A percentile compares a stretch with the other conserved stretches of the same genome.
Evolutionary conservation across 2,113 vertebrate species (phyloP).

Genomic region (Cyanistes caeruleus): DNA sequence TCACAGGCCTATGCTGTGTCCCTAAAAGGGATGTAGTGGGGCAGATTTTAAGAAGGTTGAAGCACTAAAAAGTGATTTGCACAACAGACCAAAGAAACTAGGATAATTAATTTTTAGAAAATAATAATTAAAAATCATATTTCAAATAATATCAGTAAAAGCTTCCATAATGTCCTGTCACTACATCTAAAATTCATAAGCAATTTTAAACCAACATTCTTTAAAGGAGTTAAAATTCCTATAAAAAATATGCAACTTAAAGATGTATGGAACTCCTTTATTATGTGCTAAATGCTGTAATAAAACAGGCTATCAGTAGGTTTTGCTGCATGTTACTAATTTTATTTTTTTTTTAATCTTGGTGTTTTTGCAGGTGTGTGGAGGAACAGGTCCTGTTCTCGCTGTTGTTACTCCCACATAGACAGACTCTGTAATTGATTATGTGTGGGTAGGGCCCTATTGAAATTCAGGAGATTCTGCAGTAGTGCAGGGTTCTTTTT

Average conservation of each 20-base stretch:
- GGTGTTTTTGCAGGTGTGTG: constrained; percentile 65
- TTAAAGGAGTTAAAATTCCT: constrained; percentile 10
- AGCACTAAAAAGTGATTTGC: background rate
- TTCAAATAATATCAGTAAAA: background rate
- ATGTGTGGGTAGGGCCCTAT: constrained; percentile 53
- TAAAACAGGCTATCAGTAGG: constrained; percentile 11
- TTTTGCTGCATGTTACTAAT: constrained; percentile 50
- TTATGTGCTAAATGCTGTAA: constrained; percentile 25
- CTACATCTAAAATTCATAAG: background rate
- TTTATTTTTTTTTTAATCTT: background rate
- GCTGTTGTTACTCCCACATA: constrained; percentile 49
- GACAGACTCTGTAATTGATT: constrained; percentile 54
- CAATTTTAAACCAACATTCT: background rate
- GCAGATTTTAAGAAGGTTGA: background rate
- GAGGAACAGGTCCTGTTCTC: constrained; percentile 47
- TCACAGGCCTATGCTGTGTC: background rate
- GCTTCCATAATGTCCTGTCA: background rate
- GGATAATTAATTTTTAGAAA: background rate
- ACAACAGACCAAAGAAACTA: background rate
- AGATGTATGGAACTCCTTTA: constrained; percentile 8
- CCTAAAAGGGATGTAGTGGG: background rate
- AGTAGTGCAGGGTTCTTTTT: constrained; percentile 45
- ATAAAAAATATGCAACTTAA: background rate
- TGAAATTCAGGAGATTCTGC: constrained; percentile 53
- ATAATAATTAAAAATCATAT: background rate